A percentile compares a stretch with the other conserved stretches of the same genome.
These are phyloP conservation scores for Amazona finschi DNA, from an alignment of 2,797 vertebrate genomes.

Conservation along the genomic window DNA sequence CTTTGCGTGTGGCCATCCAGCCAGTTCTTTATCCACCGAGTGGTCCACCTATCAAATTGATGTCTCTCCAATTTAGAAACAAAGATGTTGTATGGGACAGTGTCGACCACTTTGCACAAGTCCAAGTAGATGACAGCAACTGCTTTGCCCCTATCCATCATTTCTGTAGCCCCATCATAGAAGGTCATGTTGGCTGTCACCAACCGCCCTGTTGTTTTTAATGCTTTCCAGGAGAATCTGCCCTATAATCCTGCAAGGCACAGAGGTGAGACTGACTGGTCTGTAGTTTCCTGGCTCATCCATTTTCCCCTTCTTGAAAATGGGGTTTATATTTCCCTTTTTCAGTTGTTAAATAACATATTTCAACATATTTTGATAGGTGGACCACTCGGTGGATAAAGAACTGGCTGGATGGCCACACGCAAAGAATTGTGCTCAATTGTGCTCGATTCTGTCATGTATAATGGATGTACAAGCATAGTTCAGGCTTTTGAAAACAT, in stretches of 20 bases:
- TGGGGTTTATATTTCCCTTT: neutral
- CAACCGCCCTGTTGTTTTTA: neutral
- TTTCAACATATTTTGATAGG: neutral
- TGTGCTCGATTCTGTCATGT: neutral
- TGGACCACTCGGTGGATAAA: too few species aligned
- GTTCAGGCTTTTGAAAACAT: conserved; percentile 40
- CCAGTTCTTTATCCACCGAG: neutral
- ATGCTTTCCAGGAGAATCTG: neutral
- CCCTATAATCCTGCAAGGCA: neutral
- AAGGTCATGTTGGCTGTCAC: neutral
- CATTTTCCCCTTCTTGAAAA: neutral
- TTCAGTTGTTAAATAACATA: neutral
- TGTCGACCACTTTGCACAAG: neutral
- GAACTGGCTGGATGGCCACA: too few species aligned
- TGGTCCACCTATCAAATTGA: neutral
- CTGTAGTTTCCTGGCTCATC: neutral
- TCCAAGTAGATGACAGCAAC: neutral
- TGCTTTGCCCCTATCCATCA: neutral
- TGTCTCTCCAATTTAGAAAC: neutral
- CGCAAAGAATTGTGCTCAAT: too few species aligned
- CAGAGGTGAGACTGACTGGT: neutral
- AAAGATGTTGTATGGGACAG: neutral
- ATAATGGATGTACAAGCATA: conserved; percentile 19
- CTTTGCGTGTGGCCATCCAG: neutral
- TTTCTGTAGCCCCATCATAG: neutral